Percentiles rank a stretch among this genome's conserved stretches.
These are phyloP conservation scores for Forbesichthys agassizii DNA, from an alignment of 2,113 vertebrate species.

Conservation along the genomic window DNA sequence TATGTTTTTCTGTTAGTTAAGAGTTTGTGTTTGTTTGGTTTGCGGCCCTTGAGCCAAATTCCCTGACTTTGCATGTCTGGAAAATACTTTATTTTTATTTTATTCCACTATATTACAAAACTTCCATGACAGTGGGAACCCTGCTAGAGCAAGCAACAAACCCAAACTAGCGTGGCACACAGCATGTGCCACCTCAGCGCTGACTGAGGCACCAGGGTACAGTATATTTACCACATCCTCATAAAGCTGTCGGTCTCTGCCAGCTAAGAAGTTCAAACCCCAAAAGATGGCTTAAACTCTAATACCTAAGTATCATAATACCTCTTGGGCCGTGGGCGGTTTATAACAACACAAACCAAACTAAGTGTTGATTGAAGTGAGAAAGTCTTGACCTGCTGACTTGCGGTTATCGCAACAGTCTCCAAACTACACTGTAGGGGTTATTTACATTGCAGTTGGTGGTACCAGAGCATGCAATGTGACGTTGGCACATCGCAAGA, in stretches of 20 bases:
- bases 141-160: not conserved
- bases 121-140: too few relatives aligned
- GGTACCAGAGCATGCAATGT: not conserved
- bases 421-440: not conserved
- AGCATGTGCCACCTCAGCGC: conserved; percentile 33
- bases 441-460: conserved; percentile 1
- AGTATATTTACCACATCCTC: conserved; percentile 32
- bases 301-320: conserved; percentile 10
- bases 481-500: conserved; percentile 31
- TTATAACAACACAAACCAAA: conserved; percentile 14
- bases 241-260: conserved; percentile 22
- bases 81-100: too few relatives aligned
- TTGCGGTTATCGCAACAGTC: not conserved
- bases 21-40: too few relatives aligned
- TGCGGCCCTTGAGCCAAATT: too few relatives aligned
- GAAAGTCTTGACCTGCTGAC: not conserved
- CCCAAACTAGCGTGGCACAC: conserved; percentile 13
- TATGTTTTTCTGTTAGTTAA: too few relatives aligned
- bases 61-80: too few relatives aligned
- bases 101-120: too few relatives aligned
- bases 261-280: conserved; percentile 15
- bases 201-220: conserved; percentile 34
- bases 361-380: not conserved
- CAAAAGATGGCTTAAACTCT: not conserved
- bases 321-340: conserved; percentile 18